Conservation (phyloP, 2,888 invertebrate genomes). For the Ectemnius cavifrons region DNA sequence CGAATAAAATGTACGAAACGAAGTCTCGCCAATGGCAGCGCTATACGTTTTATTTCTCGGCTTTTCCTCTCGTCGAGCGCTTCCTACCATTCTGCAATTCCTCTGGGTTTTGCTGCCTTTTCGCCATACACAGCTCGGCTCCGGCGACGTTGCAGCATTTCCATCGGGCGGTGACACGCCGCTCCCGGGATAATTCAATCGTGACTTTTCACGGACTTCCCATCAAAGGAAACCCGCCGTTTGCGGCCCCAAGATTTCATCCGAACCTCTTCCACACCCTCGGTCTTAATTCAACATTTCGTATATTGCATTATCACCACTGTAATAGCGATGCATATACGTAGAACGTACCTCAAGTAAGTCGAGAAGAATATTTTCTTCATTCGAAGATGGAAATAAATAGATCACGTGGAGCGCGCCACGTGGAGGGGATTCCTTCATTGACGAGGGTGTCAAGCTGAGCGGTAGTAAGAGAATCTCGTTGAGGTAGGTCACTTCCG, state of each 20-base stretch:
- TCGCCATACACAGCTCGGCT: not conserved
- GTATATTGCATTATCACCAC: too few species aligned
- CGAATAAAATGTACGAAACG: conserved; percentile 70
- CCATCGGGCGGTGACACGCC: conserved; percentile 38
- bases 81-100: conserved; percentile 23
- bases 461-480: conserved; percentile 49
- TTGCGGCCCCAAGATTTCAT: conserved; percentile 51
- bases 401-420: conserved; percentile 38
- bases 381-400: conserved; percentile 22
- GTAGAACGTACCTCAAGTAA: not conserved
- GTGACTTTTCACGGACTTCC: conserved; percentile 64
- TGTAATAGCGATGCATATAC: not conserved
- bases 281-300: conserved; percentile 23
- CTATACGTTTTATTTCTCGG: conserved; percentile 61
- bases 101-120: conserved; percentile 2
- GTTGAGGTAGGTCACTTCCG: conserved; percentile 71
- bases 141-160: conserved; percentile 23
- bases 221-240: conserved; percentile 60
- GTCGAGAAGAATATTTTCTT: not conserved
- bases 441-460: conserved; percentile 50
- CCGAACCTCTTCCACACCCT: conserved; percentile 37
- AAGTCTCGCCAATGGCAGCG: conserved; percentile 60
- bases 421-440: conserved; percentile 50
- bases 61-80: conserved; percentile 46
- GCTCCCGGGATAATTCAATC: conserved; percentile 60